Conservation (phyloP, 2,113 vertebrate genomes). For the Phylloscopus trochilus region DNA sequence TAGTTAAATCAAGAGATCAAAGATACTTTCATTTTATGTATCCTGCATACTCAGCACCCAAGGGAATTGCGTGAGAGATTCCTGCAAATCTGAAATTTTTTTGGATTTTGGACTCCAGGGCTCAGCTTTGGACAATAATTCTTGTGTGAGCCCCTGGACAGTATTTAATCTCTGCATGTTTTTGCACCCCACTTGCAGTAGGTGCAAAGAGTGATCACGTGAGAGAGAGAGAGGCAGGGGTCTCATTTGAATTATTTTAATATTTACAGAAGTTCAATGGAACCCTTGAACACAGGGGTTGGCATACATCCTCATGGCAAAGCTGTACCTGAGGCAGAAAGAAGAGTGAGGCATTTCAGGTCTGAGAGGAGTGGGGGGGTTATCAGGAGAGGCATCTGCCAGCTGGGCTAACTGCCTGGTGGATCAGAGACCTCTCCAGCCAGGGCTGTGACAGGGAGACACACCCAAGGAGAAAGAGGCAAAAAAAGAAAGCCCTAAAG, state of each 20-base stretch:
- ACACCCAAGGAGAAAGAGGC: background rate
- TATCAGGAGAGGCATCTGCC: background rate
- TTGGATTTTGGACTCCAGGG: background rate
- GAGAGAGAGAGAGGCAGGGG: background rate
- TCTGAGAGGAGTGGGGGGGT: background rate
- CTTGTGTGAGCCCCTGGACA: background rate
- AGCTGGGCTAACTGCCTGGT: background rate
- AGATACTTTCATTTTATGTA: background rate
- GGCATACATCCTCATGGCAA: background rate
- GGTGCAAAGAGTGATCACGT: background rate
- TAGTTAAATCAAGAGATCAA: background rate
- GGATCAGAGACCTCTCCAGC: background rate
- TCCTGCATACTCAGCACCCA: background rate
- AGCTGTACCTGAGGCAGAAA: background rate
- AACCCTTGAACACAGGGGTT: background rate
- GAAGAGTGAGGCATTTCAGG: background rate
- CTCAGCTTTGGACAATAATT: background rate
- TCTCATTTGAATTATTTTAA: background rate
- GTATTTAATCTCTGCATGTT: background rate
- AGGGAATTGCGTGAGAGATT: background rate
- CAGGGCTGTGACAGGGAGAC: background rate
- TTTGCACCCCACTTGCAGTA: background rate
- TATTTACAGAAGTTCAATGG: background rate
- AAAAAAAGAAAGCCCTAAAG: background rate
- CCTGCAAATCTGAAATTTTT: background rate